Evolutionary conservation across 2,888 invertebrate genomes (phyloP).

Genomic region (Cryptops parisi): DNA sequence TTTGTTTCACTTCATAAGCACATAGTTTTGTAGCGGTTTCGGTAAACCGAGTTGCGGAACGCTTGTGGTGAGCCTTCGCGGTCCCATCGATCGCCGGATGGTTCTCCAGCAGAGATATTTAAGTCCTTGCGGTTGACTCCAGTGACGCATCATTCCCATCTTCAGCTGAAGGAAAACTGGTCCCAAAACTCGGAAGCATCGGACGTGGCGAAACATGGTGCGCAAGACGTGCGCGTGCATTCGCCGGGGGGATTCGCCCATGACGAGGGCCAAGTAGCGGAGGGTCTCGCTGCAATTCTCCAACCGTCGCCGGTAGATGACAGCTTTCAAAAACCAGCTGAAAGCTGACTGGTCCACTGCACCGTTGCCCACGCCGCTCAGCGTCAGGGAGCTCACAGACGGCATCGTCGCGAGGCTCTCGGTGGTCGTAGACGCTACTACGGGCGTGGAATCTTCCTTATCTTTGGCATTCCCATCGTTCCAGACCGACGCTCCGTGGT

Average conservation of each 20-base stretch:
- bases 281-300: constrained; percentile 23
- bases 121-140: constrained; percentile 25
- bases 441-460: not conserved
- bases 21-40: constrained; percentile 15
- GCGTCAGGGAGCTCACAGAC: not conserved
- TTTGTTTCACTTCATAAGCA: constrained; percentile 19
- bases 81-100: constrained; percentile 15
- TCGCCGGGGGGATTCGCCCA: constrained; percentile 25
- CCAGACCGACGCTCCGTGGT: constrained; percentile 27
- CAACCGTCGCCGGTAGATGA: constrained; percentile 24
- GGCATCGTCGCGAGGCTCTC: not conserved
- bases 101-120: constrained; percentile 17
- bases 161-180: constrained; percentile 28
- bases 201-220: constrained; percentile 27
- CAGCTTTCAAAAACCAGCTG: constrained; percentile 26
- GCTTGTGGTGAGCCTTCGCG: not conserved
- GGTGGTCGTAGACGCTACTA: not conserved
- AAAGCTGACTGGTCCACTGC: constrained; percentile 19
- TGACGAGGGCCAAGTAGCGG: constrained; percentile 22
- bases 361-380: not conserved
- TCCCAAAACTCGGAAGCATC: constrained; percentile 26
- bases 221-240: constrained; percentile 27
- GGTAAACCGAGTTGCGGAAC: constrained; percentile 15
- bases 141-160: constrained; percentile 24
- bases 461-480: constrained; percentile 12